phyloP scores from a whole-genome alignment of 2,797 vertebrate species.

The Pempheris klunzingeri region DNA sequence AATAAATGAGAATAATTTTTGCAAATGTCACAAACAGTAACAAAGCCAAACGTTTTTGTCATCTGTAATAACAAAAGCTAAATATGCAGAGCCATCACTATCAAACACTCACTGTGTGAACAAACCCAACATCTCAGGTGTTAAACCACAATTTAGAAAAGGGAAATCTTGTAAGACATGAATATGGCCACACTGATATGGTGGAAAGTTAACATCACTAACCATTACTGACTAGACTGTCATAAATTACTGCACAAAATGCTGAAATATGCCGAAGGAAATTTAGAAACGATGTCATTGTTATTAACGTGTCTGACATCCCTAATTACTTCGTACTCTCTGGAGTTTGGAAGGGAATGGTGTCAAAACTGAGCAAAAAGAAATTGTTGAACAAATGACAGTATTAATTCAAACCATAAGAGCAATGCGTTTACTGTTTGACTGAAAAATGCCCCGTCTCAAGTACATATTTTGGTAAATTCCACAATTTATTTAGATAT shows the following conservation, averaged over 20 bases:
- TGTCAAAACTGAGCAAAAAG: neutral
- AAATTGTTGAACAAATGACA: too few relatives aligned
- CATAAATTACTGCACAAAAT: neutral
- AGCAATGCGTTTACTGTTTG: neutral
- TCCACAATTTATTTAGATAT: neutral
- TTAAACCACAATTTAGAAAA: neutral
- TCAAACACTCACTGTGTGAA: conserved; percentile 18
- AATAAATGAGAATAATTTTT: neutral
- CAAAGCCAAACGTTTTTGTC: neutral
- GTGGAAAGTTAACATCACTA: conserved; percentile 2
- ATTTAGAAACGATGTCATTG: neutral
- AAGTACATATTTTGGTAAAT: neutral
- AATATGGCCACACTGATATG: conserved; percentile 3
- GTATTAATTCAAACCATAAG: too few relatives aligned
- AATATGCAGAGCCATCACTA: too few relatives aligned
- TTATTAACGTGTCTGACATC: neutral
- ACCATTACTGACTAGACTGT: neutral
- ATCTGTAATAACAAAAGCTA: too few relatives aligned
- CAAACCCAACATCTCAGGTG: neutral
- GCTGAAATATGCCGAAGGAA: neutral
- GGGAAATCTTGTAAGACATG: neutral
- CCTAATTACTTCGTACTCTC: neutral
- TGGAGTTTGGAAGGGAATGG: neutral
- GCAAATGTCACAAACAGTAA: neutral
- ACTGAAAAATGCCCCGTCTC: neutral